phyloP scores from a whole-genome alignment of 2,113 vertebrate genomes.

The Gorsachius goisagi region DNA sequence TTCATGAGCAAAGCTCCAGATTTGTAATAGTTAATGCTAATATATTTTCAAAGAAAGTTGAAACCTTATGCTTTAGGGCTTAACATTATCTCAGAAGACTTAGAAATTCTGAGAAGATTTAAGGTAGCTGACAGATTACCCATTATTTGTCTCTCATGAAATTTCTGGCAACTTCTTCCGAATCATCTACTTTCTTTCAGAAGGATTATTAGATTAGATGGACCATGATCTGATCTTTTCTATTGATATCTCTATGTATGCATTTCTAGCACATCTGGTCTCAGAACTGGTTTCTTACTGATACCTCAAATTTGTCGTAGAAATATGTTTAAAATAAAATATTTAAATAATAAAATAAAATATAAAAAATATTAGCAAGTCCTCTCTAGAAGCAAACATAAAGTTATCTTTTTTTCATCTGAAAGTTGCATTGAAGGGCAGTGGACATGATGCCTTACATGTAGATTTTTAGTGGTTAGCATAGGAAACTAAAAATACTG shows the following conservation, averaged over 20 bases:
- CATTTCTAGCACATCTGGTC: background rate
- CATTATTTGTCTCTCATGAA: background rate
- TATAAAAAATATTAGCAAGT: background rate
- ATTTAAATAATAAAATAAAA: background rate
- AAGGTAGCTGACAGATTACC: background rate
- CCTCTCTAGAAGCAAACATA: background rate
- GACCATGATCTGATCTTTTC: background rate
- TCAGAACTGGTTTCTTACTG: background rate
- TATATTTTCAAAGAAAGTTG: constrained; percentile 35
- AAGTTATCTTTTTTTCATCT: background rate
- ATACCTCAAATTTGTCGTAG: background rate
- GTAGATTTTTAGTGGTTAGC: background rate
- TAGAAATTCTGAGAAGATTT: background rate
- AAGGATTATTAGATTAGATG: background rate
- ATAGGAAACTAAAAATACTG: background rate
- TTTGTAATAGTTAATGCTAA: background rate
- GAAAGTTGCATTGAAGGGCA: background rate
- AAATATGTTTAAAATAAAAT: background rate
- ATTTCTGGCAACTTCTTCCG: background rate
- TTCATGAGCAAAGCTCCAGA: background rate
- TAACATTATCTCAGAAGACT: background rate
- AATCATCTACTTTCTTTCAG: background rate
- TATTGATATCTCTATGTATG: background rate
- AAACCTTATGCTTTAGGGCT: background rate
- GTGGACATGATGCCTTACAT: background rate